Base-by-base conservation (phyloP, 2,797 vertebrate species). In the Loriculus beryllinus region DNA sequence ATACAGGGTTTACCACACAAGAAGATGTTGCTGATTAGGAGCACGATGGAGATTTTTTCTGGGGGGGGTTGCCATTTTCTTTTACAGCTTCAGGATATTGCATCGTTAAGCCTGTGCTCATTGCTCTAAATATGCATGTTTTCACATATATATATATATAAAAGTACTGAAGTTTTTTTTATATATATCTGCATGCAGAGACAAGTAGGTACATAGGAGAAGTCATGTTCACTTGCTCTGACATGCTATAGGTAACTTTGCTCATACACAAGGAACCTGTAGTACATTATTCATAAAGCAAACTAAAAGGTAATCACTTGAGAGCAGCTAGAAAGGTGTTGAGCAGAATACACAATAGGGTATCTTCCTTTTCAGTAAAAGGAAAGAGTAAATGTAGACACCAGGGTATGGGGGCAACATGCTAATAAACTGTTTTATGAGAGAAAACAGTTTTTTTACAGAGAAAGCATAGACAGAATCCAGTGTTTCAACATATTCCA, bases 391-490 rank as follows among this genome's bases (percentile, higher is more conserved):
- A 93, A 87, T 67, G 69, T 95, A 76, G 91, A 94, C 94, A 92
- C n/a, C 49, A 88, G 82, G 87, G 88, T 79, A 90, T 45, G 81
- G 47, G 88, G 93, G 78, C 60, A 86, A 95, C 97, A 97, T 97
- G 97, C 97, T 63, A 76, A 88, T 84, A 95, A 97, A 97, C 97
- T 96, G 97, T 97, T 97, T 97, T 49, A 59, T 69, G 45, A 75
- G 42, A 95, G 75, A 97, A 97, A 97, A 97, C 97, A 97, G 97
- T 97, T 97, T 95, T 95, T 95, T 95, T 90, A 93, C 28, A 17
- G 88, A 95, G 65, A 88, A 94, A 95, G 95, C 65, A 52, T 86
- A 93, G 81, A 96, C 95, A 96, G 88, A 92, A 86, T 92, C 89
- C 82, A 90, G 92, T 93, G 88, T 96, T 96, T 93, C 91, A 93